phyloP scores from a whole-genome alignment of 1,140 invertebrate species.

The Pseudomyrmex pallidus region DNA sequence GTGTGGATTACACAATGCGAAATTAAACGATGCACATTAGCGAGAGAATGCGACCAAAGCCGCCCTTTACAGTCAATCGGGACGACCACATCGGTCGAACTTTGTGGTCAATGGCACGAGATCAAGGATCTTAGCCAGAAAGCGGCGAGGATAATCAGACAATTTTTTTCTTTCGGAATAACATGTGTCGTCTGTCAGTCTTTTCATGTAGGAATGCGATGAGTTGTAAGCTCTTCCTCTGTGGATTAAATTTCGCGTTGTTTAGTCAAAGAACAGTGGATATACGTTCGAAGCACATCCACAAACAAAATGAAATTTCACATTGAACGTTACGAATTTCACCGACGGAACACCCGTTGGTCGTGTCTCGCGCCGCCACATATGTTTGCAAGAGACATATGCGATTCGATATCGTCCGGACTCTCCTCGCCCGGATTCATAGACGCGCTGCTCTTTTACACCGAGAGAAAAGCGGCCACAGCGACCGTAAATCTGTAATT shows the following conservation, averaged over 20 bases:
- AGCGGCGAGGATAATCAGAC: constrained; percentile 8
- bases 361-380: background rate
- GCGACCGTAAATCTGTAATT: constrained; percentile 56
- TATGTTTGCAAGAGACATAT: constrained; percentile 20
- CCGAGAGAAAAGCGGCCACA: constrained; percentile 47
- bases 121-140: constrained; percentile 16
- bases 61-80: background rate
- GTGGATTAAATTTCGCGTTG: constrained; percentile 12
- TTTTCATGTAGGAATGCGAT: background rate
- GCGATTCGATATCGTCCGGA: constrained; percentile 9
- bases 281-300: constrained; percentile 1
- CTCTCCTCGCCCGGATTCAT: background rate
- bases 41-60: background rate
- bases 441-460: constrained; percentile 21
- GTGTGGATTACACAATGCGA: constrained; percentile 12
- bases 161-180: constrained; percentile 1
- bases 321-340: constrained; percentile 11
- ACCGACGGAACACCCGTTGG: constrained; percentile 20
- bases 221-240: background rate
- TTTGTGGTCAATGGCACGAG: constrained; percentile 18
- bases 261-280: constrained; percentile 21
- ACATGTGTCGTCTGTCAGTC: no score
- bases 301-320: constrained; percentile 16
- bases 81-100: constrained; percentile 42
- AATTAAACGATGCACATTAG: constrained; percentile 39